Evolutionary conservation across 2,797 vertebrate species (phyloP), one percentile per base, ranked within the genome.

Genomic region (Muraenolepis orangiensis): DNA sequence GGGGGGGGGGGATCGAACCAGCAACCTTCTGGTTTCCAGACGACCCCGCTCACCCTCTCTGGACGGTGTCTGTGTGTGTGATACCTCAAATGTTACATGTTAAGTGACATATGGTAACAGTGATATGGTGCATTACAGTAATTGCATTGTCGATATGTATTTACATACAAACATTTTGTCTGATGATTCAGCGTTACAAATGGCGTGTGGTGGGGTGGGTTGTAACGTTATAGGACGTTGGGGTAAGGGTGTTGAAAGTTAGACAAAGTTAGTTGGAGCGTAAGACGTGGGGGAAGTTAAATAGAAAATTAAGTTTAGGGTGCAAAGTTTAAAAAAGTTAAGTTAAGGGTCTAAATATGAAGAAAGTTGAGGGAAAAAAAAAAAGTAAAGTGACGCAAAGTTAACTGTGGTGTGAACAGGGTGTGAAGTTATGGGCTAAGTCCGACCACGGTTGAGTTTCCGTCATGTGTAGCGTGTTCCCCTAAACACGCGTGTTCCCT

Each of bases 401-500:
- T 57, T 20, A 46, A 57, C 46, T 8, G 10, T 8, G n/a, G n/a
- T n/a, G n/a, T n/a, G n/a, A n/a, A n/a, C n/a, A 42, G 40, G 40
- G 13, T 42, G 40, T 42, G 4, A 42, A 42, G 40, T 42, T 42
- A 42, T 34, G 3, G 32, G 32, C 8, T 2, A 42, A 1, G 40
- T 42, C 16, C 2, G 8, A 42, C 14, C 40, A 16, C 40, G 1
- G 11, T 34, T 34, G 32, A 10, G 51, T 57, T 57, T n/a, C n/a
- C n/a, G n/a, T n/a, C n/a, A n/a, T 38, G 10, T 51, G 46, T 51
- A 51, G 16, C 46, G 46, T 20, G 4, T 51, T 4, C 46, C 46
- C 6, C 18, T n/a, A 57, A 57, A 8, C 51, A 10, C 3, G n/a
- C 23, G n/a, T 84, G 81, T 82, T 72, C 74, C n/a, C n/a, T 73